Evolutionary conservation across 2,797 vertebrate species (phyloP), one percentile per base, ranked within the genome.

Genomic region (Pseudochromis fuscus): DNA sequence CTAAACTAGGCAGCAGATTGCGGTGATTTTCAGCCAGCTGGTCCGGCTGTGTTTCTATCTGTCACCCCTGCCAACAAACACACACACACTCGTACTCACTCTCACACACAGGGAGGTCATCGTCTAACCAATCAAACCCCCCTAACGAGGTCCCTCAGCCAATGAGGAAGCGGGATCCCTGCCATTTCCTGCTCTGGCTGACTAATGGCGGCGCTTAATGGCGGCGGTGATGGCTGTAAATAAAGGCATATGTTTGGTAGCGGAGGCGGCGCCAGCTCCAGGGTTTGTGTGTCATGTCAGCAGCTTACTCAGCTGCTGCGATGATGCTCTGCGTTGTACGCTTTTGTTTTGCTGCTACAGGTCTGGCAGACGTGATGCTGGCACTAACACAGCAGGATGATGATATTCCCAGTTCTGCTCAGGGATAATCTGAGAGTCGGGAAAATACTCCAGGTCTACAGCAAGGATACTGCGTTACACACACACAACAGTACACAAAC

Each of bases 1-100:
- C 75, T 42, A 73, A 88, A 87, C 77, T 48, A 81, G 65, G 82
- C 59, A 88, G 79, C 90, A 92, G 87, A 91, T 91, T 92, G 88
- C 21, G n/a, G 75, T 81, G 85, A 91, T 91, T 91, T 87, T 79
- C 82, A 81, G 82, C 88, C 89, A 91, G 90, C 90, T 91, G 91
- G 85, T 90, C 86, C 50, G 80, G 77, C 83, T 88, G 76, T 81
- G 74, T 83, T 74, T 56, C 68, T 81, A 75, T 89, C 85, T 68
- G 66, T 90, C 84, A 81, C 40, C 61, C 28, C 59, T 28, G 56
- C 81, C 75, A 83, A 75, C 45, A 15, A 74, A 49, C 63, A 69
- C 52, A 53, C 60, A 58, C 50, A 30, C 33, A 51, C 44, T 27
- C 40, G 28, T 35, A 31, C 27, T 21, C 38, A 3, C 25, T 25